Conservation (phyloP, 1,140 invertebrate genomes). For the Chironomus striatipennis region DNA sequence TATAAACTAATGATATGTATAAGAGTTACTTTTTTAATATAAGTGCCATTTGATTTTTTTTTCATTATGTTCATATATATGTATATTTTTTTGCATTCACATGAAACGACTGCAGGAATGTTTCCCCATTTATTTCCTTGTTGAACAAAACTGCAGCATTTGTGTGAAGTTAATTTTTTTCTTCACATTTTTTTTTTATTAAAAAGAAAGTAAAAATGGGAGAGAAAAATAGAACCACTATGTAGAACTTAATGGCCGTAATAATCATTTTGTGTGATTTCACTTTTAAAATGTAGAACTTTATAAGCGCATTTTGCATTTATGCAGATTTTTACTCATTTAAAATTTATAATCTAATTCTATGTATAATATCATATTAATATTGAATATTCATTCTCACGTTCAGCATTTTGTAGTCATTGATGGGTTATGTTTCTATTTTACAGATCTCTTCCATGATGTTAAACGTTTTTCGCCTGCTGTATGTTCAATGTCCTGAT, state of each 20-base stretch:
- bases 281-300: neutral
- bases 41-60: neutral
- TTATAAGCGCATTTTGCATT: conserved; percentile 12
- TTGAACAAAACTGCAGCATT: neutral
- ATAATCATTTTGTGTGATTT: neutral
- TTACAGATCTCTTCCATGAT: conserved; percentile 45
- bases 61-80: too few relatives aligned
- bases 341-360: neutral
- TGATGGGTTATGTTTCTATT: conserved; percentile 37
- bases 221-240: conserved; percentile 1
- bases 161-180: neutral
- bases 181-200: neutral
- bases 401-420: neutral
- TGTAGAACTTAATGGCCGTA: neutral
- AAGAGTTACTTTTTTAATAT: neutral
- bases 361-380: too few relatives aligned
- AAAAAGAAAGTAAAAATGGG: neutral
- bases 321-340: conserved; percentile 14
- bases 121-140: neutral
- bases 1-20: conserved; percentile 7
- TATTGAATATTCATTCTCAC: too few relatives aligned
- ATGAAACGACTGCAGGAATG: too few relatives aligned
- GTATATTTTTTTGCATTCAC: neutral
- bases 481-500: conserved; percentile 60
- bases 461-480: conserved; percentile 70